Conservation (phyloP, 2,797 vertebrate species). For the Acrossocheilus fasciatus region DNA sequence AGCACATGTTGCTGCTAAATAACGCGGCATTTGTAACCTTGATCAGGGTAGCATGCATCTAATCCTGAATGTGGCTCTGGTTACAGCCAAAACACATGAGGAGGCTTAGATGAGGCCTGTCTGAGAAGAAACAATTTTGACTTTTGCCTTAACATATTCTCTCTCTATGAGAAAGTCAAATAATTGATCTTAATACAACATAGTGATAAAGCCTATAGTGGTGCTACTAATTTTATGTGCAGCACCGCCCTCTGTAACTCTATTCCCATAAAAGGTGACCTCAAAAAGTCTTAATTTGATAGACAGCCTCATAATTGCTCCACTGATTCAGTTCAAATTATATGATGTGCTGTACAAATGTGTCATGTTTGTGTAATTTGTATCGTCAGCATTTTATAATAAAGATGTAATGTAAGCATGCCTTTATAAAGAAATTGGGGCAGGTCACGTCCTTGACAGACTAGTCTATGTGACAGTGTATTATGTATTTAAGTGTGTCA, state of each 20-base stretch:
- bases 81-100: conserved; percentile 55
- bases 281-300: conserved; percentile 3
- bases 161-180: not conserved
- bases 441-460: conserved; percentile 42
- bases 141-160: conserved; percentile 40
- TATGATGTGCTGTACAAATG: not conserved
- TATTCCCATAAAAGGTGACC: conserved; percentile 6
- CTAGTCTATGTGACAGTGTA: not conserved
- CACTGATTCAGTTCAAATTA: not conserved
- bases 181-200: not conserved
- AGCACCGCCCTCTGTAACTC: not conserved
- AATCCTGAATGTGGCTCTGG: conserved; percentile 30
- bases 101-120: not conserved
- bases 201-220: not conserved
- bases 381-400: not conserved
- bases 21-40: conserved; percentile 36
- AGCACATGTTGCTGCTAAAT: conserved; percentile 22
- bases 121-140: not conserved
- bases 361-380: not conserved
- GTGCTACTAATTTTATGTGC: not conserved
- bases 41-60: conserved; percentile 18
- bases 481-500: conserved; percentile 28
- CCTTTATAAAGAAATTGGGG: not conserved
- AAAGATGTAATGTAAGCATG: not conserved
- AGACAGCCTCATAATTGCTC: not conserved